phyloP scores from a whole-genome alignment of 2,888 invertebrate genomes.

The Dicranocentrus wangi region DNA sequence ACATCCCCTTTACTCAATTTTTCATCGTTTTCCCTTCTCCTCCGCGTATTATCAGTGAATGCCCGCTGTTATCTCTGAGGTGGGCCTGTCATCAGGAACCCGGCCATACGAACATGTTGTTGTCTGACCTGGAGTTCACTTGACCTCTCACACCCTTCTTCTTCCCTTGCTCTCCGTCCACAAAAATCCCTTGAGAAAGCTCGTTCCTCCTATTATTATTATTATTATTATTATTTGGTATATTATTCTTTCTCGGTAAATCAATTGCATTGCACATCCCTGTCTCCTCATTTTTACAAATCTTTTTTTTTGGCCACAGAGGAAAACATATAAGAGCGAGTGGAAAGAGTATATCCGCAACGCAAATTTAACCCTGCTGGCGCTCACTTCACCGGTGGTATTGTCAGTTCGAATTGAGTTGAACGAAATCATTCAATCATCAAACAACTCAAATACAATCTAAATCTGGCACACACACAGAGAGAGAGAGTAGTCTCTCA shows the following conservation, averaged over 20 bases:
- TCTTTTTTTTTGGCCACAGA: too few relatives aligned
- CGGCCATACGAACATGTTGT: slow-evolving; percentile 62
- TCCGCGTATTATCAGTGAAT: slow-evolving; percentile 68
- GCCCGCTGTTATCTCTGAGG: slow-evolving; percentile 73
- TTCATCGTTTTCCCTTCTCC: slow-evolving; percentile 68
- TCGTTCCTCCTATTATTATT: slow-evolving; percentile 18
- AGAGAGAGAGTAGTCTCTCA: background rate
- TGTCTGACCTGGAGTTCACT: slow-evolving; percentile 58
- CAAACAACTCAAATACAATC: slow-evolving; percentile 25
- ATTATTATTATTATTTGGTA: too few relatives aligned
- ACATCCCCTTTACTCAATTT: slow-evolving; percentile 70
- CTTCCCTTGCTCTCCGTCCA: slow-evolving; percentile 40
- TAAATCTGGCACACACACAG: background rate
- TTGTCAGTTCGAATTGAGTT: slow-evolving; percentile 52
- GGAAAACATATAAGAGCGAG: too few relatives aligned
- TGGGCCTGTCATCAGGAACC: slow-evolving; percentile 73
- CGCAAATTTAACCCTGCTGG: slow-evolving; percentile 67
- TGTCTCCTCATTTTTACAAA: too few relatives aligned
- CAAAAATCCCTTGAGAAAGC: slow-evolving; percentile 36
- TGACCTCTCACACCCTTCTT: slow-evolving; percentile 69
- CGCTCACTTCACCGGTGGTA: slow-evolving; percentile 66
- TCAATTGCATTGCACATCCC: too few relatives aligned
- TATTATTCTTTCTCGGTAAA: too few relatives aligned
- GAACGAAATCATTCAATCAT: slow-evolving; percentile 62
- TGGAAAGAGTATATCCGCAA: too few relatives aligned